Conservation (phyloP, 2,797 vertebrate genomes). For the Anniella stebbinsi region DNA sequence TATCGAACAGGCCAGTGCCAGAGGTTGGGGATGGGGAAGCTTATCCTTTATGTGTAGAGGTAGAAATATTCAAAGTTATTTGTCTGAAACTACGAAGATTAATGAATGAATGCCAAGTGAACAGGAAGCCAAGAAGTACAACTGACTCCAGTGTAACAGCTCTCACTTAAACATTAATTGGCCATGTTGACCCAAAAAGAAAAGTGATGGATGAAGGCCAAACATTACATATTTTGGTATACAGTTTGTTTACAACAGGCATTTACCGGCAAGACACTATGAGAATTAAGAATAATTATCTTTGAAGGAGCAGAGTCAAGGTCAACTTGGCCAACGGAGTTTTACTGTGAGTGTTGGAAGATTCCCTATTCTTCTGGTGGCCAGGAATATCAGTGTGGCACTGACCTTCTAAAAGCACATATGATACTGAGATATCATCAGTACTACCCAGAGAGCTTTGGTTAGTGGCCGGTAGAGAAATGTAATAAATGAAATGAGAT, state of each 20-base stretch:
- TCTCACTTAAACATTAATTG: background rate
- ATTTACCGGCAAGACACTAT: slow-evolving; percentile 5
- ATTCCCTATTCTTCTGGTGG: background rate
- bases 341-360: background rate
- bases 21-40: too few species aligned
- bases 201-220: background rate
- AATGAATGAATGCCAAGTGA: slow-evolving; percentile 10
- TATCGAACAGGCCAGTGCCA: background rate
- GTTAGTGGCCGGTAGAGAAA: too few species aligned
- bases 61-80: slow-evolving; percentile 11
- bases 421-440: background rate
- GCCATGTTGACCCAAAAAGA: background rate
- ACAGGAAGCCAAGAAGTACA: background rate
- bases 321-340: background rate
- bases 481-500: background rate
- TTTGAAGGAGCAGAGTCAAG: background rate
- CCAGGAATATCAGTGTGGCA: background rate
- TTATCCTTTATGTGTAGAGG: background rate
- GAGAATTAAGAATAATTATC: background rate
- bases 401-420: background rate
- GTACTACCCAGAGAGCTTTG: too few species aligned
- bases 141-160: background rate
- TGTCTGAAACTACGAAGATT: background rate
- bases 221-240: slow-evolving; percentile 7
- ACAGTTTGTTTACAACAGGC: slow-evolving; percentile 5